Evolutionary conservation across 2,113 vertebrate genomes (phyloP).

Genomic region (Etheostoma spectabile): DNA sequence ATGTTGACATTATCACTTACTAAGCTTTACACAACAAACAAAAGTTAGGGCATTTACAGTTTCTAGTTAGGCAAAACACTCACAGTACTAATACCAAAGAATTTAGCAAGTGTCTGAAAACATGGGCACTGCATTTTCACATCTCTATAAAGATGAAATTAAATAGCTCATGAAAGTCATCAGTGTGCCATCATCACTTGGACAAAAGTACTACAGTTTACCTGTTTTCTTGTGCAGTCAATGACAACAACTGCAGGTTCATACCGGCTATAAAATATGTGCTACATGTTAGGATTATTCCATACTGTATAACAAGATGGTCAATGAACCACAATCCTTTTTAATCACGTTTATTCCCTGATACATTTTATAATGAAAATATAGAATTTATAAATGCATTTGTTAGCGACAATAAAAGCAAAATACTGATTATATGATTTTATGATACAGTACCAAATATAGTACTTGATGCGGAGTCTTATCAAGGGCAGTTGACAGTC

Average conservation of each 20-base stretch:
- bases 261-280: background rate
- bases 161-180: slow-evolving; percentile 7
- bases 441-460: background rate
- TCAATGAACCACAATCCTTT: background rate
- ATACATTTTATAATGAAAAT: slow-evolving; percentile 14
- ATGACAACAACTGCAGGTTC: background rate
- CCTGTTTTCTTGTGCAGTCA: background rate
- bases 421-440: background rate
- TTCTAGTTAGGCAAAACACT: background rate
- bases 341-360: background rate
- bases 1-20: background rate
- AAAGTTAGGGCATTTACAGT: background rate
- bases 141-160: background rate
- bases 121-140: background rate
- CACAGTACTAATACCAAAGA: background rate
- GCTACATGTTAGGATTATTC: background rate
- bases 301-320: background rate
- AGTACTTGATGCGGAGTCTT: background rate
- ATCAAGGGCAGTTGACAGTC: slow-evolving; percentile 3
- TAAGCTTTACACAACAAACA: background rate
- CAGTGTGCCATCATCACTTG: slow-evolving; percentile 59
- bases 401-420: background rate
- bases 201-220: background rate
- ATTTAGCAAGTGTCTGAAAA: background rate
- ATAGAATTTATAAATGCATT: background rate